These are phyloP conservation scores for Tragelaphus strepsiceros DNA, from an alignment of 2,113 vertebrate species.

Conservation along the genomic window DNA sequence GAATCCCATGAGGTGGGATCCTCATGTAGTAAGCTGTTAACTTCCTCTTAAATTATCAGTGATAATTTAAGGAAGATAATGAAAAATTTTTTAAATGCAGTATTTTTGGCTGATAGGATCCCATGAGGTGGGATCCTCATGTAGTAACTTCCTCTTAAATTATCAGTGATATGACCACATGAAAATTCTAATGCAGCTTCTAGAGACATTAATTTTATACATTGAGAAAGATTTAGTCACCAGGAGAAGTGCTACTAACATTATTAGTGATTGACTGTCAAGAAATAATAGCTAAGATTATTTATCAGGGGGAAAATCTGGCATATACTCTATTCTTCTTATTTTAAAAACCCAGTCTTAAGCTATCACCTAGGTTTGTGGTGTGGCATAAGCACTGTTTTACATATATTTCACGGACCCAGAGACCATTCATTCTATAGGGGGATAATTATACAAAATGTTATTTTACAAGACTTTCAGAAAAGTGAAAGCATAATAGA, in stretches of 20 bases:
- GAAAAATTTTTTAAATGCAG: background rate
- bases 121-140: background rate
- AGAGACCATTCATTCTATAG: background rate
- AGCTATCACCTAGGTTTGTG: background rate
- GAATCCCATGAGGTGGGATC: background rate
- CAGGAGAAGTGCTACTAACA: background rate
- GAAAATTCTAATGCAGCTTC: background rate
- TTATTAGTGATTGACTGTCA: background rate
- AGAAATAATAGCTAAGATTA: background rate
- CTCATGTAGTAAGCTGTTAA: background rate
- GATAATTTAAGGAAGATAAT: background rate
- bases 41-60: background rate
- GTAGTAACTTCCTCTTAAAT: background rate
- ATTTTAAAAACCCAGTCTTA: background rate
- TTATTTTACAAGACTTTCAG: background rate
- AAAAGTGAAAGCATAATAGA: background rate
- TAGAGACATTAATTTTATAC: background rate
- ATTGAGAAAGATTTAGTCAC: background rate
- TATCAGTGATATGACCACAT: background rate
- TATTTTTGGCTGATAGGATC: background rate
- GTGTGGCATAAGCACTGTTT: background rate
- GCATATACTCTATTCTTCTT: background rate
- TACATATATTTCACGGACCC: background rate
- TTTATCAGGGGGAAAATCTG: background rate
- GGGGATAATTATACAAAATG: background rate